These are phyloP conservation scores for Diadema setosum DNA, from an alignment of 35 echinoderm and acorn worm genomes.

Conservation along the genomic window DNA sequence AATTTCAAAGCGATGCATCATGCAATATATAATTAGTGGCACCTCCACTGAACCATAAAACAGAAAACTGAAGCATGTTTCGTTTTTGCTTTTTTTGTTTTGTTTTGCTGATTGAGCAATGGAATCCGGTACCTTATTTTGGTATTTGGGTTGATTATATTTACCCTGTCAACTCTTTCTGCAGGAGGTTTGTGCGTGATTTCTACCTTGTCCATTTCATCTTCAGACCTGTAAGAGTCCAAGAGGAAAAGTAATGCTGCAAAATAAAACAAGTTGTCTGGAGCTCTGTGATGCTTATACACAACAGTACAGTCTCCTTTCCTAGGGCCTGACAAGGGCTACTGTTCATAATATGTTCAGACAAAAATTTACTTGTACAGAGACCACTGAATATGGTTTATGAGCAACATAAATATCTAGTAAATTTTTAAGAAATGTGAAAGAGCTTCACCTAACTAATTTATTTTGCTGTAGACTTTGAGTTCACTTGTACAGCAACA, in stretches of 20 bases:
- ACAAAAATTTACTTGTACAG: background rate
- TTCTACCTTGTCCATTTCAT: constrained; percentile 57
- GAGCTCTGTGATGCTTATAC: background rate
- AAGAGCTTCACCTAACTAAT: too few species aligned
- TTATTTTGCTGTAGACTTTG: too few species aligned
- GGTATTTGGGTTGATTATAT: background rate
- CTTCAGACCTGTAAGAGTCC: constrained; percentile 52
- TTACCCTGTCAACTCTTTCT: constrained; percentile 63
- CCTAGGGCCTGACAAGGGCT: background rate
- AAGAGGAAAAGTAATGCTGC: background rate
- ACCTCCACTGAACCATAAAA: too few species aligned
- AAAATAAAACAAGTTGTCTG: background rate
- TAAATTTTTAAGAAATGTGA: too few species aligned
- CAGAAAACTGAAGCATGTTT: too few species aligned
- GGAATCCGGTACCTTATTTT: background rate
- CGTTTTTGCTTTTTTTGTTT: background rate
- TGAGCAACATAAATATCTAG: background rate
- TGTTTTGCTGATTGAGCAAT: background rate
- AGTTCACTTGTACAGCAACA: too few species aligned
- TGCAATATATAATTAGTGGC: background rate
- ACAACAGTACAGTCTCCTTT: background rate
- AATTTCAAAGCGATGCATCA: background rate
- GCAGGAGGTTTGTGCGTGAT: constrained; percentile 68
- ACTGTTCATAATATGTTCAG: background rate
- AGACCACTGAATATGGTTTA: background rate